phyloP scores from a whole-genome alignment of 2,113 vertebrate species.

The Pholis gunnellus region DNA sequence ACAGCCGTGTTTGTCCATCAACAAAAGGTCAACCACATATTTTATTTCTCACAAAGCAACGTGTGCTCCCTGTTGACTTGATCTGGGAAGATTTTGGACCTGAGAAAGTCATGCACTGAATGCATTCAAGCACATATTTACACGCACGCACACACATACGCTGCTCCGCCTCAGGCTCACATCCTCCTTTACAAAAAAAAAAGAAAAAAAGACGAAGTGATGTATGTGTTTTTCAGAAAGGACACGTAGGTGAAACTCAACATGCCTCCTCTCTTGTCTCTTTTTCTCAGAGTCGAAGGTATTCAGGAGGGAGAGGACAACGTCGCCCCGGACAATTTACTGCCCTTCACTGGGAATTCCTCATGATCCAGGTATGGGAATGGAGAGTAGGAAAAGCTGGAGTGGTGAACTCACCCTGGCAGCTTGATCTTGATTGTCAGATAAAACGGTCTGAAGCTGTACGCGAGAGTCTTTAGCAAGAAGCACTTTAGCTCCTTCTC shows the following conservation, averaged over 20 bases:
- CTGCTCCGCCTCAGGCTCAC: not conserved
- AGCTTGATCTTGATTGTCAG: constrained; percentile 94
- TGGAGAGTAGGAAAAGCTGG: constrained; percentile 81
- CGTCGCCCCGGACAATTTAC: constrained; percentile 86
- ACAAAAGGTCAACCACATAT: constrained; percentile 66
- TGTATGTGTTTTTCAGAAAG: constrained; percentile 77
- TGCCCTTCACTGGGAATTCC: constrained; percentile 88
- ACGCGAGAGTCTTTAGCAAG: constrained; percentile 83
- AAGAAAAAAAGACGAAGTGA: constrained; percentile 62
- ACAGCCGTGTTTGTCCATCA: constrained; percentile 63
- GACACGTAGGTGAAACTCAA: constrained; percentile 70
- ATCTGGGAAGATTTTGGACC: constrained; percentile 38
- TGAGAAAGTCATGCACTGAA: constrained; percentile 41
- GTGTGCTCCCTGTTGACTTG: constrained; percentile 21
- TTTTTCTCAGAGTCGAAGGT: constrained; percentile 64
- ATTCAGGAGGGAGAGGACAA: constrained; percentile 77
- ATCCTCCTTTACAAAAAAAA: constrained; percentile 27
- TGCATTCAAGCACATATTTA: not conserved
- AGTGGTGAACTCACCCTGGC: constrained; percentile 78
- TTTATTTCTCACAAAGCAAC: constrained; percentile 60
- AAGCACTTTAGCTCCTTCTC: constrained; percentile 86
- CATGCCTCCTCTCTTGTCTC: constrained; percentile 73
- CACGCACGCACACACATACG: not conserved
- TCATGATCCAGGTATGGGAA: constrained; percentile 86
- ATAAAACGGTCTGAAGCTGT: constrained; percentile 86